Conservation (phyloP, 2,113 vertebrate genomes). For the Noctilio leporinus region DNA sequence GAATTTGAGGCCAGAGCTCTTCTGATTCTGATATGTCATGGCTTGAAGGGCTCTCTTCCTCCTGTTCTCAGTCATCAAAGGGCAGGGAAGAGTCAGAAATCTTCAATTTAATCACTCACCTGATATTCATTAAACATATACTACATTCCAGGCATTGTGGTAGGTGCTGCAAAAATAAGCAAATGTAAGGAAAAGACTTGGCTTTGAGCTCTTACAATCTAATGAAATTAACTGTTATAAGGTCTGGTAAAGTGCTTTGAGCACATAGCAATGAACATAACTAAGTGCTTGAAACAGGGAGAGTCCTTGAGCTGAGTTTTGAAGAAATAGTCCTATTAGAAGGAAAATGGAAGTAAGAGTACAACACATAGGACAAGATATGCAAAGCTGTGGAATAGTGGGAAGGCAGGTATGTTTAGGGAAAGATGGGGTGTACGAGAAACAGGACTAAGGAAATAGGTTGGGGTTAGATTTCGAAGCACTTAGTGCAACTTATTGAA, state of each 20-base stretch:
- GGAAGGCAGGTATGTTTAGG: background rate
- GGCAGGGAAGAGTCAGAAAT: background rate
- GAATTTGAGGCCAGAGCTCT: background rate
- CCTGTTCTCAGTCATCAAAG: background rate
- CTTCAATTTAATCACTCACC: background rate
- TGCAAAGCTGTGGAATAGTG: background rate
- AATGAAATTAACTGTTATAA: background rate
- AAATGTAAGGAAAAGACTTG: background rate
- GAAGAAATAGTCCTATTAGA: background rate
- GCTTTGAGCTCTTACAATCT: background rate
- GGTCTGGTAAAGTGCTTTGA: background rate
- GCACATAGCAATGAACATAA: background rate
- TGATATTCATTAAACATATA: background rate
- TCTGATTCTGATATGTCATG: background rate
- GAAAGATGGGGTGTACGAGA: background rate
- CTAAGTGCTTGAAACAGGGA: background rate
- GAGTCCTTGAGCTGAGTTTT: background rate
- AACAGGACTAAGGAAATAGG: background rate
- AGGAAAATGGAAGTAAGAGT: background rate
- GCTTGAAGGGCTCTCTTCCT: background rate
- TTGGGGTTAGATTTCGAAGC: background rate
- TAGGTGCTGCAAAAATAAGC: constrained; percentile 15
- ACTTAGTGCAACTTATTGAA: background rate
- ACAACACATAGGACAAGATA: background rate
- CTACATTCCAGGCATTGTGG: background rate